Base-by-base conservation (phyloP, 2,797 vertebrate genomes). In the Lemur catta region DNA sequence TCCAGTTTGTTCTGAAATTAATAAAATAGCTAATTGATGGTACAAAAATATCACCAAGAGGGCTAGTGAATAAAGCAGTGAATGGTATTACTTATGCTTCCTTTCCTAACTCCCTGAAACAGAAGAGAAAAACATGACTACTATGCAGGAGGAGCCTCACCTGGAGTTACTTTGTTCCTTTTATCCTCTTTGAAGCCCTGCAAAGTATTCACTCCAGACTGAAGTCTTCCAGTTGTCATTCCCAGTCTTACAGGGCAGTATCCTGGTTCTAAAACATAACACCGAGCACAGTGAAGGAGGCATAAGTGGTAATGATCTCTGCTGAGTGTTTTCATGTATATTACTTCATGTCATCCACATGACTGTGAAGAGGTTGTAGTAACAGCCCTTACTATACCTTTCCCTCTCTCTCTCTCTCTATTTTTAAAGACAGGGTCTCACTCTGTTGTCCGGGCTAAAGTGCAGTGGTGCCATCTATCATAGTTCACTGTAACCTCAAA, bases 131-230 rank as follows among this genome's bases (percentile, higher is more conserved):
- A 59, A 67, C 24, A 46, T 6, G 14, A 17, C 48, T 9, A 41
- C 59, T 17, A 46, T 4, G 52, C 0, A 26, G 48, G 15, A 59
- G 20, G 8, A 50, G 22, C 71, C 97, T 97, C 98, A 99, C 99
- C 99, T 98, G 99, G 99, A 94, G 99, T 99, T 28, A 99, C 98
- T 96, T 99, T 98, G 98, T 99, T 99, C 97, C 99, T 99, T 98
- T 99, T 99, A 98, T 99, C 99, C 98, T 99, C 99, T 97, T 99
- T 99, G 98, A 99, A 99, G 1, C 99, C 99, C 98, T 99, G 99
- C 88, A 99, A 98, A 0, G 99, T 99, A 97, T 99, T 99, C 69
- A 99, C 99, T 28, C 99, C 99, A 0, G 99, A 99, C 98, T 99
- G 99, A 93, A 99, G 99, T 80, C 99, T 98, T 82, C 99, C 99